A percentile compares a stretch with the other conserved stretches of the same genome.
These are phyloP conservation scores for Chelonus formosanus DNA, from an alignment of 2,888 invertebrate species.

Conservation along the genomic window DNA sequence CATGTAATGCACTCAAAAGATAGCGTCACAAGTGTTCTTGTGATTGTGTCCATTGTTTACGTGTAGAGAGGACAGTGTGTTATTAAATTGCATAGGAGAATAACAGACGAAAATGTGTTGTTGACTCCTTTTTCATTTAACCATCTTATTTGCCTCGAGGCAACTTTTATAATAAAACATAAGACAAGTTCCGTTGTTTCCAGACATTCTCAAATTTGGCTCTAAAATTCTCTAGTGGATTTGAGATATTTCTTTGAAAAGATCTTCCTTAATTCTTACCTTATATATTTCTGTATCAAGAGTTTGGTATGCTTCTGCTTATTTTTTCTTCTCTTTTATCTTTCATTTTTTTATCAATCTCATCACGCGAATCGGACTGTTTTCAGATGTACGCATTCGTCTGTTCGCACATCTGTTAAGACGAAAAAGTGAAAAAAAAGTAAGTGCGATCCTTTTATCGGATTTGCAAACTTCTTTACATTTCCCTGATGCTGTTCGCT, in stretches of 20 bases:
- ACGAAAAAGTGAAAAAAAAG: slow-evolving; percentile 24
- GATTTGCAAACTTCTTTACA: slow-evolving; percentile 36
- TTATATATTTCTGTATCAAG: slow-evolving; percentile 19
- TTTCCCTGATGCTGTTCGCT: slow-evolving; percentile 24
- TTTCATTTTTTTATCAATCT: slow-evolving; percentile 34
- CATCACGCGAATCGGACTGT: slow-evolving; percentile 41
- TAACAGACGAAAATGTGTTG: slow-evolving; percentile 24
- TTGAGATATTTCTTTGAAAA: slow-evolving; percentile 24
- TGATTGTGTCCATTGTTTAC: slow-evolving; percentile 37
- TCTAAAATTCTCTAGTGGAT: background rate
- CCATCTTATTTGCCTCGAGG: slow-evolving; percentile 30
- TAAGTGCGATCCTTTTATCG: slow-evolving; percentile 32
- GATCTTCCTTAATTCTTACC: slow-evolving; percentile 34
- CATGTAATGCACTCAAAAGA: slow-evolving; percentile 22
- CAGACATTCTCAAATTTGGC: slow-evolving; percentile 4
- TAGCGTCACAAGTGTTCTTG: slow-evolving; percentile 26
- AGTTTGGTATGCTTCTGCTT: slow-evolving; percentile 4
- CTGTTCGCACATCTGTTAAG: slow-evolving; percentile 27
- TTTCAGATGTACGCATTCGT: slow-evolving; percentile 32
- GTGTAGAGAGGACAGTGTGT: slow-evolving; percentile 34
- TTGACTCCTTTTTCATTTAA: slow-evolving; percentile 18
- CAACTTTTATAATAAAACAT: no score
- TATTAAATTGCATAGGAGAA: slow-evolving; percentile 36
- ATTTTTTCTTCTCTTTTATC: slow-evolving; percentile 10
- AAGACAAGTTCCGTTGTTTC: no score